These are phyloP conservation scores for Blomia tropicalis DNA, from an alignment of 2,888 invertebrate genomes.

Conservation along the genomic window DNA sequence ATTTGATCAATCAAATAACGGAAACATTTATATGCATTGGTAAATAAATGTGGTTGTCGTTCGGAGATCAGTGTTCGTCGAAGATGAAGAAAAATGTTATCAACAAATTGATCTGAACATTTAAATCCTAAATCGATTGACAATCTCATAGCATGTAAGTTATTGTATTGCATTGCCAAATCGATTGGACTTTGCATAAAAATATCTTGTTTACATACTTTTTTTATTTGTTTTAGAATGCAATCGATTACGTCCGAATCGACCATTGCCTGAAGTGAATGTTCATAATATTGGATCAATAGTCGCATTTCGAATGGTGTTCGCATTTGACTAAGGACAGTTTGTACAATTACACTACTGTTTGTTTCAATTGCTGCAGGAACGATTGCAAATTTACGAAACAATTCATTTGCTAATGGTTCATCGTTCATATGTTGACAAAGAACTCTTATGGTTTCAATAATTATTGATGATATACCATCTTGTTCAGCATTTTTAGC, in stretches of 20 bases:
- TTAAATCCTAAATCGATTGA: not conserved
- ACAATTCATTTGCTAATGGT: not conserved
- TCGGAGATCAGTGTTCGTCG: not conserved
- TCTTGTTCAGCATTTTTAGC: not conserved
- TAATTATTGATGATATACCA: not conserved
- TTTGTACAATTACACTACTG: not conserved
- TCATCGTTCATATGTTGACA: not conserved
- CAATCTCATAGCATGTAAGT: not conserved
- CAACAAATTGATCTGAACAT: not conserved
- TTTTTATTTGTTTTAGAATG: not conserved
- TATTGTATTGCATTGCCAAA: conserved; percentile 1
- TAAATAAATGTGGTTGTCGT: not conserved
- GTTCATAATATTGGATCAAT: not conserved
- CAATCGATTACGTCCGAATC: not conserved
- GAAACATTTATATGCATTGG: not conserved
- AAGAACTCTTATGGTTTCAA: not conserved
- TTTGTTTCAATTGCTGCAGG: not conserved
- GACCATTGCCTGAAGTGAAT: not conserved
- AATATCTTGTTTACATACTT: not conserved
- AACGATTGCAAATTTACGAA: conserved; percentile 4
- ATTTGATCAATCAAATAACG: not conserved
- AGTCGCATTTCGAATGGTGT: not conserved
- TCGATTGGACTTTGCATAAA: not conserved
- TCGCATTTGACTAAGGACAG: not conserved
- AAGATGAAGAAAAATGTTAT: not conserved